Base-by-base conservation (phyloP, 2,797 vertebrate genomes). In the Pristis pectinata region DNA sequence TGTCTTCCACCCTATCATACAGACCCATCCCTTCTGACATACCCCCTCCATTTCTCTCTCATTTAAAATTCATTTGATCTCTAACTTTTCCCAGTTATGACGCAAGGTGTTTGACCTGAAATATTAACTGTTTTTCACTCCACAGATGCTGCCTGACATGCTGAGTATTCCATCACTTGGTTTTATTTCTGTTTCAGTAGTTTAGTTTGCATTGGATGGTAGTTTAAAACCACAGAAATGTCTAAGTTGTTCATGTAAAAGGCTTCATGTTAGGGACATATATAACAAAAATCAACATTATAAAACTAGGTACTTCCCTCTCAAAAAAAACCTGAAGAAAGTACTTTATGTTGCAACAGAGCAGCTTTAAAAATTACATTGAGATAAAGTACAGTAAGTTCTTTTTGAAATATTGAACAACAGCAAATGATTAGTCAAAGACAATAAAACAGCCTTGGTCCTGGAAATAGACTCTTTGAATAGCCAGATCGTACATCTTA, bases 401-500 rank as follows among this genome's bases (percentile, higher is more conserved):
- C n/a, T 37, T 41, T 79, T 79, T 17, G 41, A 79, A 79, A 41
- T 41, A 79, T 79, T 79, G n/a, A 79, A 79, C 77, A 19, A 61
- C 27, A 64, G 56, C 87, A 64, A 67, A 67, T 67, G 61, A 22
- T 37, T 22, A 91, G 64, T 41, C 67, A 59, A 91, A 61, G 22
- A 61, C 34, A 37, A n/a, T 37, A 64, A n/a, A 87, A 19, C 61
- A 91, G 87, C 15, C 30, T 49, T 93, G 37, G 67, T 70, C 41
- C 37, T 76, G 17, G 44, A 94, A 76, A 74, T 53, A 3, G 30
- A 76, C 44, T 76, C 70, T 70, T 49, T 76, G 53, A 74, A 56
- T 94, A 72, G 92, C 70, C 70, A 94, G 49, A 72, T 76, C 70
- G 74, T 94, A 70, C 70, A 94, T 44, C 44, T 94, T 74, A 94